Base-by-base conservation (phyloP, 2,113 vertebrate species). In the Picathartes gymnocephalus region DNA sequence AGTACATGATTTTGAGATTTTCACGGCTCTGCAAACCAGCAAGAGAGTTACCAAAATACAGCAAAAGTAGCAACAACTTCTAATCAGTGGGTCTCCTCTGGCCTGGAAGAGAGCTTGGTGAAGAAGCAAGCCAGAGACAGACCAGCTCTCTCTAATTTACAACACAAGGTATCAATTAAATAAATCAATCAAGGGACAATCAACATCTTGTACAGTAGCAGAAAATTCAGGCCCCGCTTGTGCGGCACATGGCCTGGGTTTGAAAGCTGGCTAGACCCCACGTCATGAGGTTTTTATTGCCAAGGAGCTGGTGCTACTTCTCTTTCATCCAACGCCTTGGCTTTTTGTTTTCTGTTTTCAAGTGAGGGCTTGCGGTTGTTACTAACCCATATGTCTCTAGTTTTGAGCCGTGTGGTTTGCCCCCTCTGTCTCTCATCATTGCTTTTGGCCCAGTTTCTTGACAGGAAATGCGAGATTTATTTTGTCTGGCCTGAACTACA, bases 401-500 rank as follows among this genome's bases (percentile, higher is more conserved):
- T 95, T 96, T 91, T 56, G 27, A 95, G 96, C 86, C 5, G 51
- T 6, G 53, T 28, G 92, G 95, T 96, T 98, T 98, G 94, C 97
- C 97, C 97, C 96, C 97, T 97, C 97, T 95, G 96, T 96, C 97
- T 97, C 98, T 97, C 97, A 97, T 98, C 98, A 97, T 95, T 95
- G 97, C 96, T 97, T 93, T 97, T 98, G 98, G 98, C 98, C 97
- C 93, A 79, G 96, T 95, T 97, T 95, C 97, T 97, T 96, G 97
- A 98, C 98, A 98, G 98, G 98, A 98, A 98, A 98, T 97, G 97
- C 73, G 76, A 98, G 97, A 98, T 98, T 98, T 98, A 98, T 98
- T 98, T 98, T 98, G 97, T 98, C 98, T 98, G 98, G 98, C 97
- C 94, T 97, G 95, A 98, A 97, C 97, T 97, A 97, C 97, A 98